Conservation (phyloP, 2,797 vertebrate species). For the Gymnodraco acuticeps region DNA sequence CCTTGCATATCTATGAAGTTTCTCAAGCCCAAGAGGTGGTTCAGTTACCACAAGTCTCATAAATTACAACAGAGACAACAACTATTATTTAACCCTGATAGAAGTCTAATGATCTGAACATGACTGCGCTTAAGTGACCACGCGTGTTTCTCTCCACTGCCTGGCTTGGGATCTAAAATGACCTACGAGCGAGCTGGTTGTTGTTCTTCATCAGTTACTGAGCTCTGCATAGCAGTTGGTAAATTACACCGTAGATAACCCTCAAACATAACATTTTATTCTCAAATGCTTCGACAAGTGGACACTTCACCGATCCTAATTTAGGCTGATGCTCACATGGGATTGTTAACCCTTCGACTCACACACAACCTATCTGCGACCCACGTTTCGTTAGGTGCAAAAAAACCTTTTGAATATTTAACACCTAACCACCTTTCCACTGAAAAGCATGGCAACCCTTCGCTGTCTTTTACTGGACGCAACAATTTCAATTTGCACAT, state of each 20-base stretch:
- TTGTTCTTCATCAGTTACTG: constrained; percentile 14
- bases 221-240: constrained; percentile 30
- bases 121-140: constrained; percentile 8
- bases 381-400: constrained; percentile 72
- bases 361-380: constrained; percentile 81
- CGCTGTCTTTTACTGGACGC: constrained; percentile 16
- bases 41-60: constrained; percentile 14
- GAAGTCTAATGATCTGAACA: background rate
- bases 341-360: constrained; percentile 87
- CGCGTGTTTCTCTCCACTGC: constrained; percentile 21
- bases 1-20: background rate
- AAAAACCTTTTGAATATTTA: constrained; percentile 23
- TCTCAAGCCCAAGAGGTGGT: constrained; percentile 25
- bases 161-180: constrained; percentile 20
- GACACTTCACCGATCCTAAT: constrained; percentile 30
- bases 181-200: background rate
- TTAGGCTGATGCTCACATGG: constrained; percentile 45
- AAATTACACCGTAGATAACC: constrained; percentile 43
- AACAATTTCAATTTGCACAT: constrained; percentile 4
- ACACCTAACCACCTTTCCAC: constrained; percentile 78
- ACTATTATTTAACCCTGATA: background rate
- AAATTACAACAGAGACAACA: constrained; percentile 13
- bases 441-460: constrained; percentile 67
- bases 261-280: constrained; percentile 21
- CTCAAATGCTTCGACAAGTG: constrained; percentile 26